phyloP scores from a whole-genome alignment of 2,888 invertebrate genomes.

The Polydrusus tereticollis region DNA sequence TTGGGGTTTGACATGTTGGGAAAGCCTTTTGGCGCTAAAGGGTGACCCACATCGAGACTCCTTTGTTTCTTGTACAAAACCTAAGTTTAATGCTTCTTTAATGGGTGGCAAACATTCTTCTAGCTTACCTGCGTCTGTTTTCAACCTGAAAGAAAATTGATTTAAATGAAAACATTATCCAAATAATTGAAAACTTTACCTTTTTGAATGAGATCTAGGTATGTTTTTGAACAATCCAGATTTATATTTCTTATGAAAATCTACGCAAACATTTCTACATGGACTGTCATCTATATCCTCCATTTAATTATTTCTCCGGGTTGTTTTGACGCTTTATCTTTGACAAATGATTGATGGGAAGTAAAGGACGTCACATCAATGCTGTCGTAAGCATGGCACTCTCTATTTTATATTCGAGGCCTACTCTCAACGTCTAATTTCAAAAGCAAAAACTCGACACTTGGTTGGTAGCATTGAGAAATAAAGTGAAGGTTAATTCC shows the following conservation, averaged over 20 bases:
- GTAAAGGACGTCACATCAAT: too few relatives aligned
- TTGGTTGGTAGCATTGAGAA: too few relatives aligned
- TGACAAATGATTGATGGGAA: not conserved
- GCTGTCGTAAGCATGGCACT: too few relatives aligned
- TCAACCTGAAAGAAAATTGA: constrained; percentile 4
- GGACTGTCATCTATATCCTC: not conserved
- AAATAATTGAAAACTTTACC: not conserved
- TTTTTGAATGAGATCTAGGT: not conserved
- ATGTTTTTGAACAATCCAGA: constrained; percentile 28
- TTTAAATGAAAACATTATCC: not conserved
- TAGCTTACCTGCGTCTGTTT: not conserved
- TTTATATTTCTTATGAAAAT: constrained; percentile 9
- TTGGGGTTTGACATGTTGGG: not conserved
- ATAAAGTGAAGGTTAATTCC: too few relatives aligned
- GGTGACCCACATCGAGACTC: not conserved
- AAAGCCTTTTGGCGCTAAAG: not conserved
- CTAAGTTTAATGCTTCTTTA: not conserved
- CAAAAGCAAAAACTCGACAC: too few relatives aligned
- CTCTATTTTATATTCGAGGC: too few relatives aligned
- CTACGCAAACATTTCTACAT: constrained; percentile 3
- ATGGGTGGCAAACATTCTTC: not conserved
- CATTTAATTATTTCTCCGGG: constrained; percentile 2
- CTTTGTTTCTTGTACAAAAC: not conserved
- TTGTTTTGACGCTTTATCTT: constrained; percentile 17
- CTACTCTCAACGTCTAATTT: too few relatives aligned